These are phyloP conservation scores for Fistularia tabacaria DNA, from an alignment of 2,797 vertebrate species.

Conservation along the genomic window DNA sequence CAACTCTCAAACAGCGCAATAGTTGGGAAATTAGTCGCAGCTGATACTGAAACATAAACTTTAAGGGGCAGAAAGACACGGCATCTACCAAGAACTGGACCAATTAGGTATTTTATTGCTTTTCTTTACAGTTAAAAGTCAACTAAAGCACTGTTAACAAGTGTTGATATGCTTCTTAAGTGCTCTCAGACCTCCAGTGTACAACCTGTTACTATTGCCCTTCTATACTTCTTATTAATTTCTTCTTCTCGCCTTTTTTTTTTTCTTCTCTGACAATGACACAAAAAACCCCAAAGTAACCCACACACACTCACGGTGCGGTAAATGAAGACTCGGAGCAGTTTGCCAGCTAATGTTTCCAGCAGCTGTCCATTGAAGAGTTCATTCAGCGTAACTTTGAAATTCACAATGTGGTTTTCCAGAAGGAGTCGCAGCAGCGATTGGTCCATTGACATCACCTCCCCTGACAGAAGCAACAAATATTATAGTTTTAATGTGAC, in stretches of 20 bases:
- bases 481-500: constrained; percentile 7
- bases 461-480: constrained; percentile 69
- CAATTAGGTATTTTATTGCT: constrained; percentile 35
- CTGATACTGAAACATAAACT: constrained; percentile 21
- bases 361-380: constrained; percentile 92
- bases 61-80: no score
- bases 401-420: constrained; percentile 92
- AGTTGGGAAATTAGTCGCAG: constrained; percentile 12
- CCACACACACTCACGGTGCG: constrained; percentile 83
- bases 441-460: constrained; percentile 81
- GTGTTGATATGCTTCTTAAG: no score
- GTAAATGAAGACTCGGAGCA: constrained; percentile 92
- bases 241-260: neutral
- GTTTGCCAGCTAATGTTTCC: constrained; percentile 88
- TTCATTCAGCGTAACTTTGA: constrained; percentile 85
- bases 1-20: no score
- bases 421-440: constrained; percentile 80
- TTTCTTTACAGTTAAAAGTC: constrained; percentile 29
- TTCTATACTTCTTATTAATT: neutral
- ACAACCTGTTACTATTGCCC: neutral
- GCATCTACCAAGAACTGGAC: constrained; percentile 23
- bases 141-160: constrained; percentile 24
- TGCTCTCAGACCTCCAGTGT: constrained; percentile 26
- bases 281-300: neutral
- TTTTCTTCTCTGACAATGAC: neutral